Conservation (phyloP, 2,797 vertebrate species). For the Smutsia temminckii region DNA sequence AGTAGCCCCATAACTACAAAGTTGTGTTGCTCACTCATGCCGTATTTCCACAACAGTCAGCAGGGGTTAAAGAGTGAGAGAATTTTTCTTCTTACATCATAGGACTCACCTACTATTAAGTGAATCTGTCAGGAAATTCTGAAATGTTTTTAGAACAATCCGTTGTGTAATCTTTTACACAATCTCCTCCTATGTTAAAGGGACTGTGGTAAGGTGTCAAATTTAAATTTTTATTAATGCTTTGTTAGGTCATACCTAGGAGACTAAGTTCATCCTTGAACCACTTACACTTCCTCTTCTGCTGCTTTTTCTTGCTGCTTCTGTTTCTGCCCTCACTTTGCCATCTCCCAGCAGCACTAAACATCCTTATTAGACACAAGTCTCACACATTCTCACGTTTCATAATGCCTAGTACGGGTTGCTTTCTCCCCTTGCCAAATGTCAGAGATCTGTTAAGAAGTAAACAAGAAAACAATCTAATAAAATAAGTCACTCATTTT, state of each 20-base stretch:
- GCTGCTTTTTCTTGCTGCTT: slow-evolving; percentile 22
- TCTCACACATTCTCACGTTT: neutral
- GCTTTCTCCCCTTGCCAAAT: neutral
- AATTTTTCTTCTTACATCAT: neutral
- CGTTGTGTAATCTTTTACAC: neutral
- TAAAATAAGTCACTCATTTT: neutral
- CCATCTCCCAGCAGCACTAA: neutral
- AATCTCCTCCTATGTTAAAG: neutral
- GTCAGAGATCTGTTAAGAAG: neutral
- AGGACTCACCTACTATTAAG: neutral
- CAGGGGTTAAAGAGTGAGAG: rapidly evolving
- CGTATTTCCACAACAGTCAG: neutral
- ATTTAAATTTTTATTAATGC: neutral
- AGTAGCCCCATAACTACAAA: neutral
- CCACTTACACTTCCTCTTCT: neutral
- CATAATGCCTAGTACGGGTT: neutral
- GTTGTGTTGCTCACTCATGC: neutral
- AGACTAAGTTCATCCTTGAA: neutral
- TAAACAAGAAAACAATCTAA: slow-evolving; percentile 34
- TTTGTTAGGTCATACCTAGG: neutral
- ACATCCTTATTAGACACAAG: neutral
- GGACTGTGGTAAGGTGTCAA: neutral
- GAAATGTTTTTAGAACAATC: neutral
- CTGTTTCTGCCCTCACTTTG: neutral
- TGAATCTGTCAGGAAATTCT: neutral